Evolutionary conservation across 2,888 invertebrate species (phyloP), one percentile per base, ranked within the genome.

Genomic region (Drosophila prostipennis): DNA sequence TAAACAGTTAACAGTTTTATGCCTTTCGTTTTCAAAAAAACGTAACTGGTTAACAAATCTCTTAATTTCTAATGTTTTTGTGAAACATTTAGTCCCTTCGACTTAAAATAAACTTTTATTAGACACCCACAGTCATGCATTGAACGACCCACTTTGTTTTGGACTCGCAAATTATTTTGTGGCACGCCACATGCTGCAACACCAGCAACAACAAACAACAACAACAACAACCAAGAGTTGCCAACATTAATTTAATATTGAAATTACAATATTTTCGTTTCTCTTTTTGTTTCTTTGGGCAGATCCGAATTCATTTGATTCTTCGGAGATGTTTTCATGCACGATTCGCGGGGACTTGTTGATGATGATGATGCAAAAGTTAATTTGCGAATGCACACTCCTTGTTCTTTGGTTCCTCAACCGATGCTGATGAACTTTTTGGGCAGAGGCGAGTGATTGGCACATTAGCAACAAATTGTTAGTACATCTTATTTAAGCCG

Each of bases 401-500:
- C 74, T 77, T 74, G 78, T 79, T 63, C 72, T 77, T 40, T 16
- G 46, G 45, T 3, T 48, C 32, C 16, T 3, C 46, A 32, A 7
- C 32, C 3, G 52, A 64, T 75, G 29, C 39, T 40, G 58, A 61
- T 78, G 79, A 77, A 65, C 67, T 72, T 74, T 78, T 74, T 48
- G 73, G 64, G 55, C 53, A 49, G 39, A 71, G 72, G 75, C 61
- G 55, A 74, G 63, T 83, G 79, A 81, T 79, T 85, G 88, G 81
- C 79, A 81, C 83, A 83, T 83, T 78, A 83, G 77, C 79, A 69
- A 72, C 60, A 81, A 87, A 82, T 87, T 80, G 84, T 82, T 77
- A 76, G 78, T 89, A 86, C 86, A 83, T 84, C 89, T 89, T 81
- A 89, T 74, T 89, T 87, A 82, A 82, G 81, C 54, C 72, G 58